phyloP scores from a whole-genome alignment of 1,140 invertebrate species.

The Gryon sp. region DNA sequence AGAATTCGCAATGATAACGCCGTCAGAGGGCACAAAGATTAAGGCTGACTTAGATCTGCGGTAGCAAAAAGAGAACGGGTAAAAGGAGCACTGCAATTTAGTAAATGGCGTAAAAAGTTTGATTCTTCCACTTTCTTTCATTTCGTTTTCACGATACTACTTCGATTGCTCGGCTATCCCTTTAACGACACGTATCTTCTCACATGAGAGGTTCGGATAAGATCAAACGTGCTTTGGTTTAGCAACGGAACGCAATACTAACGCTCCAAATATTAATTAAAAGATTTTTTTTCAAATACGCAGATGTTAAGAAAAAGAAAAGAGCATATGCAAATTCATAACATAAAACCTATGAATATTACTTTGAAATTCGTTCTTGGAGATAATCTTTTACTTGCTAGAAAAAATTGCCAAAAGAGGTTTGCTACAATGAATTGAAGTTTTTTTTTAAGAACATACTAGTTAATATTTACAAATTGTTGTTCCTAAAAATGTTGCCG shows the following conservation, averaged over 20 bases:
- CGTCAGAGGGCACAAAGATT: conserved; percentile 20
- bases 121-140: conserved; percentile 40
- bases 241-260: conserved; percentile 1
- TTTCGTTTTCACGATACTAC: conserved; percentile 7
- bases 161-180: conserved; percentile 9
- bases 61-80: conserved; percentile 14
- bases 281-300: too few species aligned
- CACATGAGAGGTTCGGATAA: conserved; percentile 6
- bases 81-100: conserved; percentile 49
- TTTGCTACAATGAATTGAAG: too few species aligned
- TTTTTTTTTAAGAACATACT: too few species aligned
- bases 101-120: conserved; percentile 59
- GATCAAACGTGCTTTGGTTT: conserved; percentile 3
- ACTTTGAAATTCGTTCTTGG: too few species aligned
- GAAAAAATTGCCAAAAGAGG: too few species aligned
- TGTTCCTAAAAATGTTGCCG: too few species aligned
- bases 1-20: conserved; percentile 33
- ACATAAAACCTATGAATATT: too few species aligned
- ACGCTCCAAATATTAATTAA: conserved; percentile 12
- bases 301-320: too few species aligned
- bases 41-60: conserved; percentile 22
- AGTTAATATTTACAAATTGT: too few species aligned
- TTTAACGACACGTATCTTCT: conserved; percentile 22
- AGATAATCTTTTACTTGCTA: too few species aligned
- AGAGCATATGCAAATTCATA: too few species aligned